A percentile compares a stretch with the other conserved stretches of the same genome.
Evolutionary conservation across 2,113 vertebrate genomes (phyloP).

Genomic region (Pachypanchax playfairii): DNA sequence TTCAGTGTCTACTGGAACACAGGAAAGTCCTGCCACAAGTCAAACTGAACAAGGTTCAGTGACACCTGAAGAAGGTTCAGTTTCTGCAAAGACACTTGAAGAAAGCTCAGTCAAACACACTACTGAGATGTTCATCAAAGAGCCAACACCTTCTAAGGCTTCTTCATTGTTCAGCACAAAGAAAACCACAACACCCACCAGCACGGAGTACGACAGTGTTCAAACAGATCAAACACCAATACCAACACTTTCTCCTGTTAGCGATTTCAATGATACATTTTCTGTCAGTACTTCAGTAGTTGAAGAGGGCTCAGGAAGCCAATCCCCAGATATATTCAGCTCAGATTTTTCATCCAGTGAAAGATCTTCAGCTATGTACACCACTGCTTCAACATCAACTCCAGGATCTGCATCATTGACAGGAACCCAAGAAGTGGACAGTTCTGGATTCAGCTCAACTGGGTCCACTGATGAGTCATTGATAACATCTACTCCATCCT

Average conservation of each 20-base stretch:
- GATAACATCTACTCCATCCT: not conserved
- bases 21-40: not conserved
- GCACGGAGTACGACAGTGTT: not conserved
- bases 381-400: not conserved
- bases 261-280: too few relatives aligned
- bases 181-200: slow-evolving; percentile 2
- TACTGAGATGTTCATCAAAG: not conserved
- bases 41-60: not conserved
- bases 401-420: fast-evolving
- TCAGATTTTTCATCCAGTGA: not conserved
- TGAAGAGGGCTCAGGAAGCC: too few relatives aligned
- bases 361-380: not conserved
- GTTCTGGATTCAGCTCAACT: not conserved
- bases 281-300: too few relatives aligned
- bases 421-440: not conserved
- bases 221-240: too few relatives aligned
- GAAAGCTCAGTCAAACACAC: too few relatives aligned
- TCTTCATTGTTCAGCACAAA: not conserved
- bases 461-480: not conserved
- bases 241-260: too few relatives aligned
- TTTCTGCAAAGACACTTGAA: not conserved
- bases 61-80: not conserved
- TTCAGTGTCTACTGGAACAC: not conserved
- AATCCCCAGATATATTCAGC: not conserved
- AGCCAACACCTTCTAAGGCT: not conserved